phyloP scores from a whole-genome alignment of 2,888 invertebrate species.

The Merodon equestris region DNA sequence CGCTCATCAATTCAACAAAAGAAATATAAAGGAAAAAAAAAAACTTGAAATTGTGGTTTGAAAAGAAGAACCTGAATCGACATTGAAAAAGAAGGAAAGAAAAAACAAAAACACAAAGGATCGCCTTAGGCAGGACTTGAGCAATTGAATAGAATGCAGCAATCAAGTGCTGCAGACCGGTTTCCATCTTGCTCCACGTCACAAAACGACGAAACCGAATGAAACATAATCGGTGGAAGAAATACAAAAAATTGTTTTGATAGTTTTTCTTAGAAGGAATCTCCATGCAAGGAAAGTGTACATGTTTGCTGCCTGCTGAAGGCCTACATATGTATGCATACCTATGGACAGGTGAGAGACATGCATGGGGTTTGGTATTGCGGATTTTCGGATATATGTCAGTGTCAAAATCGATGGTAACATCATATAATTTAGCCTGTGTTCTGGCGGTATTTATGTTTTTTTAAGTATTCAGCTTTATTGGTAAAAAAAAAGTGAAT shows the following conservation, averaged over 20 bases:
- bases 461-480: no score
- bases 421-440: no score
- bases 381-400: no score
- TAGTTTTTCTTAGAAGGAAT: slow-evolving; percentile 14
- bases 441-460: no score
- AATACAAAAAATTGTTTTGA: no score
- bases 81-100: background rate
- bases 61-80: slow-evolving; percentile 11
- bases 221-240: slow-evolving; percentile 8
- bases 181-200: slow-evolving; percentile 30
- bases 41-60: slow-evolving; percentile 48
- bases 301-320: no score
- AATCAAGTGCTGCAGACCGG: slow-evolving; percentile 48
- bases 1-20: slow-evolving; percentile 13
- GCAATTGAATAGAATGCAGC: slow-evolving; percentile 37
- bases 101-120: background rate
- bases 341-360: no score
- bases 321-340: no score
- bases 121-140: slow-evolving; percentile 26
- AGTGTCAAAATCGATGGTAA: no score
- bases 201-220: slow-evolving; percentile 4
- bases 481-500: no score
- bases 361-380: no score
- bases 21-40: slow-evolving; percentile 10
- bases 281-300: slow-evolving; percentile 13